Conservation (phyloP, 2,888 invertebrate species). For the Rhogogaster chlorosoma region DNA sequence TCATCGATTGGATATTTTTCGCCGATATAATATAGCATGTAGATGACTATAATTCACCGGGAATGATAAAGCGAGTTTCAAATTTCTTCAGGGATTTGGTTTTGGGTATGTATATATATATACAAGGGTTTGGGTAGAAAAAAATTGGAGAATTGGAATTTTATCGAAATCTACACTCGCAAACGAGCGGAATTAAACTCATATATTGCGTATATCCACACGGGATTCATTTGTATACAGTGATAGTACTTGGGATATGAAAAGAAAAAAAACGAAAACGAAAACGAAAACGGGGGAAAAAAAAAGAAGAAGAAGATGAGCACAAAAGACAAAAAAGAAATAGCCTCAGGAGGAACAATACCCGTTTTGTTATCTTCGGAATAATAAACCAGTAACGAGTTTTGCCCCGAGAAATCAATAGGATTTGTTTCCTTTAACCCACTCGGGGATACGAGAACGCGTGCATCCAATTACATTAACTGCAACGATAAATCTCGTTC, state of each 20-base stretch:
- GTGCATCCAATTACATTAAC: constrained; percentile 50
- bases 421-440: constrained; percentile 1
- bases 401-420: constrained; percentile 32
- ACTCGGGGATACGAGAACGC: not conserved
- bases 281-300: not conserved
- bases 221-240: not conserved
- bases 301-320: not conserved
- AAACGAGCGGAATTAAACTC: constrained; percentile 13
- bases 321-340: not conserved
- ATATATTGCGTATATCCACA: not conserved
- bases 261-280: not conserved
- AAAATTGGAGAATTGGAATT: not conserved
- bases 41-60: not conserved
- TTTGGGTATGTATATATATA: not conserved
- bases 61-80: not conserved
- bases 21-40: not conserved
- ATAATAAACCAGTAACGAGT: constrained; percentile 42
- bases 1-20: not conserved
- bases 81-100: not conserved
- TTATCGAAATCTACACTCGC: constrained; percentile 11
- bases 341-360: not conserved
- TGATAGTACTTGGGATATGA: not conserved
- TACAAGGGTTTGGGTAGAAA: not conserved
- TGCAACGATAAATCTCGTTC: constrained; percentile 34
- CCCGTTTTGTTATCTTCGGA: constrained; percentile 31